These are phyloP conservation scores for Crocodylus rhombifer DNA, from an alignment of 2,797 vertebrate genomes.

Conservation along the genomic window DNA sequence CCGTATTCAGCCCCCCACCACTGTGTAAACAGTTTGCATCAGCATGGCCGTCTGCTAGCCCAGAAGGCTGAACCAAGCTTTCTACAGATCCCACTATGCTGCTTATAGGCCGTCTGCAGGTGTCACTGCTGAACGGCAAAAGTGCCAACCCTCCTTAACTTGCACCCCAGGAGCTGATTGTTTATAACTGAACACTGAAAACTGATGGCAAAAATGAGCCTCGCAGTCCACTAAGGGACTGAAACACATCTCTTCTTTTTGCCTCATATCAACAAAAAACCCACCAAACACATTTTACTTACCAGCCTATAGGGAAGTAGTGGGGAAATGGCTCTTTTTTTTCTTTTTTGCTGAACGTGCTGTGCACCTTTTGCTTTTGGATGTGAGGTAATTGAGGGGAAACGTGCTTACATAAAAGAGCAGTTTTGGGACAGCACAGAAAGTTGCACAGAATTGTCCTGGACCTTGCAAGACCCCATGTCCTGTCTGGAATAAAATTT, in stretches of 20 bases:
- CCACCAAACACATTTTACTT: background rate
- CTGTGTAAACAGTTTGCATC: background rate
- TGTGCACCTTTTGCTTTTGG: background rate
- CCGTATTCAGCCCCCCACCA: background rate
- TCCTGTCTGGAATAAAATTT: background rate
- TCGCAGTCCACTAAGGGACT: background rate
- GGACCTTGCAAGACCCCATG: background rate
- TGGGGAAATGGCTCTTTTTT: background rate
- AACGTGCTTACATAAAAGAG: background rate
- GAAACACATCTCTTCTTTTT: background rate
- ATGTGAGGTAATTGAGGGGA: background rate
- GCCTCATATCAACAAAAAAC: background rate
- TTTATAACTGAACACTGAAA: background rate
- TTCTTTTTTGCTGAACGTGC: background rate
- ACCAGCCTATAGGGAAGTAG: background rate
- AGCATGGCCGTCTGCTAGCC: background rate
- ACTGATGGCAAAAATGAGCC: background rate
- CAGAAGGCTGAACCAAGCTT: background rate
- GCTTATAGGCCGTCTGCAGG: background rate
- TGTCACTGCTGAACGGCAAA: background rate
- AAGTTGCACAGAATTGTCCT: background rate
- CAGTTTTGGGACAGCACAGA: background rate
- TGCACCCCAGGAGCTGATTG: accelerated
- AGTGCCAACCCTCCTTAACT: background rate
- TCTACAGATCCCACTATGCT: background rate